These are phyloP conservation scores for Siniperca undulata DNA, from an alignment of 2,797 vertebrate genomes.

Conservation along the genomic window DNA sequence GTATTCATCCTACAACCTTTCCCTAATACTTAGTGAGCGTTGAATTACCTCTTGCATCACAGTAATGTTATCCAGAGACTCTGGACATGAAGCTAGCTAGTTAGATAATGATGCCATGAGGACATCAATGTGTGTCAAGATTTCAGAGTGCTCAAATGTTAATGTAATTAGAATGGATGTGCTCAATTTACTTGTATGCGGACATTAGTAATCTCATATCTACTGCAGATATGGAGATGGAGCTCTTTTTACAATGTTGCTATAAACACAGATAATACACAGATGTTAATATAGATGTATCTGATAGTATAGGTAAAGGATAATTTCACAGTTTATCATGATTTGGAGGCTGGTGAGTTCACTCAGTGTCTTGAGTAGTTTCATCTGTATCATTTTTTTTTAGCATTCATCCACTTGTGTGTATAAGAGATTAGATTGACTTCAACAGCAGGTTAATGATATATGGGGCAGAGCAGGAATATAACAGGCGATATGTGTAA, in stretches of 20 bases:
- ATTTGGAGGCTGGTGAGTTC: not conserved
- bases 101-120: not conserved
- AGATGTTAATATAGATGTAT: not conserved
- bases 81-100: not conserved
- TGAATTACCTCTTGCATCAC: not conserved
- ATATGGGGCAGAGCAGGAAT: not conserved
- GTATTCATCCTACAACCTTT: too few species aligned
- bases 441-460: not conserved
- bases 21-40: fast-evolving
- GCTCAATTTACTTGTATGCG: not conserved
- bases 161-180: not conserved
- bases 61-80: not conserved
- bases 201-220: not conserved
- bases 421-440: not conserved
- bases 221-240: not conserved
- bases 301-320: not conserved
- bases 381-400: not conserved
- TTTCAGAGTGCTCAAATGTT: not conserved
- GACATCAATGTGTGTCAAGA: not conserved
- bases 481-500: not conserved
- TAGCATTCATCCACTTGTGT: not conserved
- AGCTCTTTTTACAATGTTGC: not conserved
- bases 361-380: not conserved
- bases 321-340: not conserved
- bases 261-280: not conserved